A percentile compares a stretch with the other conserved stretches of the same genome.
phyloP scores from a whole-genome alignment of 2,113 vertebrate genomes.

The Dryoscopus gambensis region DNA sequence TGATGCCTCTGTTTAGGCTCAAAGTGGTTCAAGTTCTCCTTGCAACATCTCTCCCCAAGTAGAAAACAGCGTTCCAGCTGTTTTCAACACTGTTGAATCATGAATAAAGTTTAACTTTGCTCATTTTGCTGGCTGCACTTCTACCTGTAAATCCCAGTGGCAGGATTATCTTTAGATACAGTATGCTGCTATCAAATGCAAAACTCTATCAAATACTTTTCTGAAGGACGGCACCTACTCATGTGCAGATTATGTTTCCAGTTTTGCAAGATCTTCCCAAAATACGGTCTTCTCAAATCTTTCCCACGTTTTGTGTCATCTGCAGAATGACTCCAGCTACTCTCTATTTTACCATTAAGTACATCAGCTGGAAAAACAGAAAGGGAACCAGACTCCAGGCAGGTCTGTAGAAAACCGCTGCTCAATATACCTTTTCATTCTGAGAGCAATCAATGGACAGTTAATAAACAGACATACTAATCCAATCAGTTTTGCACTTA shows the following conservation, averaged over 20 bases:
- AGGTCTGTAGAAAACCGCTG: background rate
- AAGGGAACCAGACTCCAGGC: background rate
- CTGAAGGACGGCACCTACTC: background rate
- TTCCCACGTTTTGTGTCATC: background rate
- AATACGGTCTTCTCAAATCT: background rate
- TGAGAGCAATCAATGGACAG: background rate
- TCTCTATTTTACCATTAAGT: background rate
- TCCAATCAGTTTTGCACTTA: background rate
- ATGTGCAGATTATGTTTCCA: background rate
- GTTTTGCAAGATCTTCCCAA: background rate
- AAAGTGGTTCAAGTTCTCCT: background rate
- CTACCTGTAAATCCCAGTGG: background rate
- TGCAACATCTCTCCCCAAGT: background rate
- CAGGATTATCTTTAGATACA: background rate
- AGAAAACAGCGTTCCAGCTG: background rate
- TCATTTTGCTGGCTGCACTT: background rate
- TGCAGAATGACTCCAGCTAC: background rate
- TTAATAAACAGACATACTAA: background rate
- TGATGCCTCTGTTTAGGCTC: background rate
- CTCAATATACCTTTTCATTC: background rate
- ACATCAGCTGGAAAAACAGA: background rate
- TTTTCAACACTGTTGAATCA: background rate
- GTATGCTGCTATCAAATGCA: background rate
- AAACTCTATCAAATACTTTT: background rate
- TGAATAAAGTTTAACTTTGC: background rate